These are phyloP conservation scores for Microcaecilia unicolor DNA, from an alignment of 2,797 vertebrate species.

Conservation along the genomic window DNA sequence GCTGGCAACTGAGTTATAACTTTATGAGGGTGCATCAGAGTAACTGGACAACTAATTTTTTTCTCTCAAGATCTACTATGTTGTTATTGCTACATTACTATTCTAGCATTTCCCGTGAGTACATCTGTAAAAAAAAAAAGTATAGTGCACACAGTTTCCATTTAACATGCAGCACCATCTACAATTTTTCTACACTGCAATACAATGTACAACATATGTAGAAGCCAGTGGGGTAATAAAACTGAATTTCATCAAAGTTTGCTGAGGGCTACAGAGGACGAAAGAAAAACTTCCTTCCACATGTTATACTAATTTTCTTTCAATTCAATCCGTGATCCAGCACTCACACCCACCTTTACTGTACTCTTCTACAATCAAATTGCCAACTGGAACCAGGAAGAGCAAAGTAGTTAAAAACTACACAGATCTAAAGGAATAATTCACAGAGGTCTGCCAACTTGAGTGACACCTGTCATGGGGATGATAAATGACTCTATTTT, in stretches of 20 bases:
- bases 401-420: conserved; percentile 95
- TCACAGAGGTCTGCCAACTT: conserved; percentile 85
- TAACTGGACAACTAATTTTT: no score
- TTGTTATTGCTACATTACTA: no score
- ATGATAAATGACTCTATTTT: conserved; percentile 99
- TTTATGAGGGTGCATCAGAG: no score
- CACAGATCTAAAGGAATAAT: conserved; percentile 71
- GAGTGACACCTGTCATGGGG: conserved; percentile 98
- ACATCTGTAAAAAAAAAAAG: no score
- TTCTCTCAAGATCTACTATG: no score
- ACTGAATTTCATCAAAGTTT: conserved; percentile 88
- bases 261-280: conserved; percentile 66
- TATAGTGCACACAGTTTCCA: no score
- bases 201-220: conserved; percentile 56
- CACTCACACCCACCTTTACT: conserved; percentile 5
- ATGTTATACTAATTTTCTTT: conserved; percentile 65
- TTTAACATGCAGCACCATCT: no score
- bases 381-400: conserved; percentile 76
- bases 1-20: no score
- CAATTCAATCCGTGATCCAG: conserved; percentile 74
- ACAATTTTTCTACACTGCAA: conserved; percentile 36
- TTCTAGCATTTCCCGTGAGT: no score
- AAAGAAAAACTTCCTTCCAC: conserved; percentile 60
- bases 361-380: conserved; percentile 77
- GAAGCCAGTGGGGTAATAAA: conserved; percentile 63